Evolutionary conservation across 2,888 invertebrate genomes (phyloP).

Genomic region (Nomada hirtipes): DNA sequence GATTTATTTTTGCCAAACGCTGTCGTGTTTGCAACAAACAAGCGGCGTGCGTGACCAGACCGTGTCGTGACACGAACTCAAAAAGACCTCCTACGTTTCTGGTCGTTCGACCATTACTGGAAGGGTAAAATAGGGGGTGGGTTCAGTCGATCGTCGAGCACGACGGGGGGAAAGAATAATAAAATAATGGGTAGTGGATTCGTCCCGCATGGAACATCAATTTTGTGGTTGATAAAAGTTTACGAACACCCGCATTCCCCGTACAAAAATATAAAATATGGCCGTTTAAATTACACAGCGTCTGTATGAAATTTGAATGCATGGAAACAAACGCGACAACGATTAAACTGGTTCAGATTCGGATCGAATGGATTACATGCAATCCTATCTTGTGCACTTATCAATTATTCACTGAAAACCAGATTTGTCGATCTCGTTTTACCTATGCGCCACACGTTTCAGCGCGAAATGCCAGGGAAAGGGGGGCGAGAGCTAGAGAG

Average conservation of each 20-base stretch:
- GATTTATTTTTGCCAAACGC: conserved; percentile 36
- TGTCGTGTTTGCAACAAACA: conserved; percentile 38
- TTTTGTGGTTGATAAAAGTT: conserved; percentile 5
- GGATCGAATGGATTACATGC: background rate
- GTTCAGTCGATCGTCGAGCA: conserved; percentile 33
- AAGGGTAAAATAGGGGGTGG: conserved; percentile 17
- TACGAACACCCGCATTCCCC: background rate
- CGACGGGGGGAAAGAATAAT: conserved; percentile 49
- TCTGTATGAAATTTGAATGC: background rate
- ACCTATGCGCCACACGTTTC: conserved; percentile 10
- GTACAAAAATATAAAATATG: background rate
- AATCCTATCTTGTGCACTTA: background rate
- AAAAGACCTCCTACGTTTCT: conserved; percentile 56
- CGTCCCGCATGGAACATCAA: conserved; percentile 21
- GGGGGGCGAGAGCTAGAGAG: background rate
- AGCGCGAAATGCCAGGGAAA: conserved; percentile 19
- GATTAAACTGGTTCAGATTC: background rate
- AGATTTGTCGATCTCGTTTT: conserved; percentile 9
- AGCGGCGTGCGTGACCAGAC: conserved; percentile 64
- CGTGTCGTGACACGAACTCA: conserved; percentile 62
- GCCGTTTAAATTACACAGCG: background rate
- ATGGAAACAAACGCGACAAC: background rate
- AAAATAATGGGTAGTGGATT: conserved; percentile 61
- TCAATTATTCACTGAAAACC: conserved; percentile 27
- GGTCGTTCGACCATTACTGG: conserved; percentile 36